Conservation (phyloP, 2,797 vertebrate species). For the Bradypus variegatus region DNA sequence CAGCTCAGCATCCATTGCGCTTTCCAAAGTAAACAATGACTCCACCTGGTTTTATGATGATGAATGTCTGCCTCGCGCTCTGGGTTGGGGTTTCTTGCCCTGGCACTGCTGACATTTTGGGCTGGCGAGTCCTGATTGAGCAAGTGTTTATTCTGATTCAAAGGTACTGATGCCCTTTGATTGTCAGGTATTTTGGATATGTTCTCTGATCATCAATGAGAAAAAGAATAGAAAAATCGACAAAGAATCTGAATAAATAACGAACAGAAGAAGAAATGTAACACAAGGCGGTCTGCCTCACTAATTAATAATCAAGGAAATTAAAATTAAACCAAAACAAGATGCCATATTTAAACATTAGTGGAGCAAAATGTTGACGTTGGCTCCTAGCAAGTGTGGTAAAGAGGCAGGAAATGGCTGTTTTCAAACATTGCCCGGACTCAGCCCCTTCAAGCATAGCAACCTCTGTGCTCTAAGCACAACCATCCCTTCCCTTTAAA, state of each 20-base stretch:
- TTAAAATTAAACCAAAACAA: not conserved
- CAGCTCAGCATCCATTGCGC: not conserved
- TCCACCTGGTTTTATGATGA: fast-evolving
- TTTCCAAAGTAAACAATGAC: fast-evolving
- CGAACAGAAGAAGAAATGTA: not conserved
- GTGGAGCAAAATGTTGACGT: no score
- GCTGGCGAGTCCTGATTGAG: not conserved
- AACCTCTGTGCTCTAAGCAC: no score
- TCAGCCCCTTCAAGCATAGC: not conserved
- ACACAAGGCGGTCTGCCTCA: not conserved
- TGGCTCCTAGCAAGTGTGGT: no score
- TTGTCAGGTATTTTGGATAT: not conserved
- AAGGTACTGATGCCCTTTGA: not conserved
- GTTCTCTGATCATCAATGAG: not conserved
- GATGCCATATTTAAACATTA: no score
- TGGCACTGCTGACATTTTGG: no score
- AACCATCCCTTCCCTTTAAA: not conserved
- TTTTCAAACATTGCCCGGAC: no score
- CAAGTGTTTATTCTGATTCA: not conserved
- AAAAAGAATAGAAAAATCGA: not conserved
- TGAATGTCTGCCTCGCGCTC: fast-evolving
- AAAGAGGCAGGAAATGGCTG: not conserved
- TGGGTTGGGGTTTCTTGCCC: no score
- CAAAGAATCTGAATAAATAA: not conserved
- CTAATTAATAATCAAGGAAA: not conserved